A percentile compares a stretch with the other conserved stretches of the same genome.
phyloP scores from a whole-genome alignment of 2,888 invertebrate genomes.

The Mechanitis mazaeus region DNA sequence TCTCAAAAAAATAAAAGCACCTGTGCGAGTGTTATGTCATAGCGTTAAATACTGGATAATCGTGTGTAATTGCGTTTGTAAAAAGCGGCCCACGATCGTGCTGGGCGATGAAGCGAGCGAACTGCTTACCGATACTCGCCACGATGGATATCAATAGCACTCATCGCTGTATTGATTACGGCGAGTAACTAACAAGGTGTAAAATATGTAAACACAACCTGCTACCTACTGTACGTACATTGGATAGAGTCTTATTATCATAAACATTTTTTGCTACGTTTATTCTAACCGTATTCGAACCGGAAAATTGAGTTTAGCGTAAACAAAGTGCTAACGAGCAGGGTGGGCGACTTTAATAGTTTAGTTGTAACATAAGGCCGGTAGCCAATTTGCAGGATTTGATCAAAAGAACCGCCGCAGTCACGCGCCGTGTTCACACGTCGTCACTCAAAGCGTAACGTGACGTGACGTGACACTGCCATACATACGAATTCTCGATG shows the following conservation, averaged over 20 bases:
- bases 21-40: constrained; percentile 6
- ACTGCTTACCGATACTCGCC: constrained; percentile 6
- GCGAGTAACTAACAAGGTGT: background rate
- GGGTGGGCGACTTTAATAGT: constrained; percentile 10
- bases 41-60: constrained; percentile 1
- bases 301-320: constrained; percentile 5
- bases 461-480: constrained; percentile 9
- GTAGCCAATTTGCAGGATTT: constrained; percentile 13
- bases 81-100: constrained; percentile 11
- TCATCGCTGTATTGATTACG: constrained; percentile 12
- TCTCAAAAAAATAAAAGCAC: constrained; percentile 12
- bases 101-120: constrained; percentile 14
- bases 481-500: constrained; percentile 6
- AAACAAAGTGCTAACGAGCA: constrained; percentile 10
- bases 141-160: constrained; percentile 6
- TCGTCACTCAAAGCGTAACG: constrained; percentile 14
- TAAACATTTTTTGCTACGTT: background rate
- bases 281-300: background rate
- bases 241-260: too few relatives aligned
- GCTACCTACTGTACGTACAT: too few relatives aligned
- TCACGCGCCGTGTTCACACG: constrained; percentile 21
- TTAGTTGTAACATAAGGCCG: constrained; percentile 8
- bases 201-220: too few relatives aligned
- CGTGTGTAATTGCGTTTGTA: constrained; percentile 15
- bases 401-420: constrained; percentile 19